Conservation (phyloP, 2,888 invertebrate species). For the Scrobipalpa atriplicella region DNA sequence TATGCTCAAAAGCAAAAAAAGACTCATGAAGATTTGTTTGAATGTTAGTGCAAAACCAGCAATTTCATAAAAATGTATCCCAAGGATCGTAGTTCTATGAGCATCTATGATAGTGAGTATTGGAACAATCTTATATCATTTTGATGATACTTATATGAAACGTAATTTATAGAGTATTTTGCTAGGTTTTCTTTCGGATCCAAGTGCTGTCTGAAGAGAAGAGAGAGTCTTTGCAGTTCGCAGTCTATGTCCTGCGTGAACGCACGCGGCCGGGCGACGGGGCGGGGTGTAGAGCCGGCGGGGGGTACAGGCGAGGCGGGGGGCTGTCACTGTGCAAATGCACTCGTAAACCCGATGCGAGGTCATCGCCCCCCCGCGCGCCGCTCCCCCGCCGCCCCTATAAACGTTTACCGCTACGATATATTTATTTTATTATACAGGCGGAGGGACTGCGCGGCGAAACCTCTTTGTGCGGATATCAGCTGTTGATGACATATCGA, state of each 20-base stretch:
- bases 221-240: not conserved
- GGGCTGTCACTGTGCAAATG: constrained; percentile 81
- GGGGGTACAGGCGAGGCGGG: constrained; percentile 43
- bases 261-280: constrained; percentile 61
- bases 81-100: not conserved
- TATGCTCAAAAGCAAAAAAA: no score
- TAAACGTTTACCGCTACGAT: constrained; percentile 71
- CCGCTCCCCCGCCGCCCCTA: constrained; percentile 50
- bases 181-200: no score
- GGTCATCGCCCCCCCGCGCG: constrained; percentile 63
- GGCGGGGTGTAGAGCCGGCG: constrained; percentile 46
- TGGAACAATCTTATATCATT: no score
- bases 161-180: no score
- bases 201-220: no score
- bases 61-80: no score
- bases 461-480: constrained; percentile 23
- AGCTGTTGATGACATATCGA: constrained; percentile 25
- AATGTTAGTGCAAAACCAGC: no score
- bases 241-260: constrained; percentile 19
- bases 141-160: no score
- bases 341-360: constrained; percentile 76
- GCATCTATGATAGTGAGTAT: no score
- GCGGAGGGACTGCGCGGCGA: constrained; percentile 13
- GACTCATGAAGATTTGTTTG: no score
- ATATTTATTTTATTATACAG: constrained; percentile 60